Evolutionary conservation across 1,140 invertebrate species (phyloP), one percentile per base, ranked within the genome.

Genomic region (Bombus sibiricus): DNA sequence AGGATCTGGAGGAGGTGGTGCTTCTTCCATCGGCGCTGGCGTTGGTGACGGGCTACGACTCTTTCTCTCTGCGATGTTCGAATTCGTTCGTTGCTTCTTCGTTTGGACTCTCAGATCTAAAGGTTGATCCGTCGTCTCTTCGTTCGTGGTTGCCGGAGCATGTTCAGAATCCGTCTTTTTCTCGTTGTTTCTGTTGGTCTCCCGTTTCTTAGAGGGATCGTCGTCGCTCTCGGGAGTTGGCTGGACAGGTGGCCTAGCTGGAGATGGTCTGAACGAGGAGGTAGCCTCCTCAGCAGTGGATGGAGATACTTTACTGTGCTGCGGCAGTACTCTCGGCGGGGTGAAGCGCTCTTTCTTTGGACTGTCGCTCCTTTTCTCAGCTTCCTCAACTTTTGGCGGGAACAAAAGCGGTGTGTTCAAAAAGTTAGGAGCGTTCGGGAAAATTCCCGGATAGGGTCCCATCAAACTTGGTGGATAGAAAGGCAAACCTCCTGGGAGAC

Each of bases 81-180:
- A 77, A 10, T 73, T 88, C 28, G 93, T 93, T 25, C 95, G 94
- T 25, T 93, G 94, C 88, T 95, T 95, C 89, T 95, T 96, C 79
- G 96, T 94, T 66, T 95, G 95, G 2, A 97, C 95, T 71, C 97
- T 96, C n/a, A 98, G 95, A 93, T 98, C 97, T 43, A 98, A 91
- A 0, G 97, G 97, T 91, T 97, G 96, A 85, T 98, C 97, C 2
- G 86, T 72, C 13, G 89, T 84, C 15, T 92, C 92, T 34, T 88
- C 88, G 9, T 81, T 89, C 34, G 77, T 10, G 32, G 47, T 53
- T 13, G 77, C 43, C 4, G 84, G 59, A 15, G 64, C 34, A 1
- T 57, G 66, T 25, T 86, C 85, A 1, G 57, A 83, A 73, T 88
- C 92, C 81, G 22, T 91, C 86, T 87, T 85, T 80, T 93, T 92